Percentiles rank a stretch among this genome's conserved stretches.
Conservation (phyloP, 2,888 invertebrate species). For the Chrysolina americana region DNA sequence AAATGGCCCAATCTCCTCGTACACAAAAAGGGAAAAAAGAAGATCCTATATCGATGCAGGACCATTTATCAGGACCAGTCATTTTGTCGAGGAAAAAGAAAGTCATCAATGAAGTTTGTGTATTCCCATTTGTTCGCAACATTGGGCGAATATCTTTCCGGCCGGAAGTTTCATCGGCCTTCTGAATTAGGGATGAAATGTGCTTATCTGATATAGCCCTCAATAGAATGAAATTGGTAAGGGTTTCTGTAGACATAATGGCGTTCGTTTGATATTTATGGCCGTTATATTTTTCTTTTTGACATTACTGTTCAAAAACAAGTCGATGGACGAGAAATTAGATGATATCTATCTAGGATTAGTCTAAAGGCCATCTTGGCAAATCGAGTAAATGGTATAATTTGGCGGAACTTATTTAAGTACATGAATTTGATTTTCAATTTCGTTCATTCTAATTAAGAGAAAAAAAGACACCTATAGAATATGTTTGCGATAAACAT, state of each 20-base stretch:
- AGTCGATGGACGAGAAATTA: background rate
- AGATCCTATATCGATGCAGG: background rate
- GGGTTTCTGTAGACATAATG: conserved; percentile 7
- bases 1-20: background rate
- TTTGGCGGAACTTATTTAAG: too few species aligned
- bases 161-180: conserved; percentile 22
- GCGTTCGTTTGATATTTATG: conserved; percentile 3
- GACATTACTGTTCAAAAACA: background rate
- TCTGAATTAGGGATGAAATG: conserved; percentile 21
- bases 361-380: too few species aligned
- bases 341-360: too few species aligned
- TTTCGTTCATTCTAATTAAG: too few species aligned
- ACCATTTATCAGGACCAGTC: conserved; percentile 19
- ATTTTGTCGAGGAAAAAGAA: conserved; percentile 7
- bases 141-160: conserved; percentile 17
- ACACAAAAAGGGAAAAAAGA: background rate
- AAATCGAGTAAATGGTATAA: too few species aligned
- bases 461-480: too few species aligned
- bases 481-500: too few species aligned
- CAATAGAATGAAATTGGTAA: conserved; percentile 7
- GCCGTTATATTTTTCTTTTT: background rate
- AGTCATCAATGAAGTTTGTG: conserved; percentile 32
- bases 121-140: conserved; percentile 28
- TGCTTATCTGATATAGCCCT: conserved; percentile 25
- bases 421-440: too few species aligned